A percentile compares a stretch with the other conserved stretches of the same genome.
phyloP scores from a whole-genome alignment of 2,113 vertebrate genomes.

The Amblyornis subalaris region DNA sequence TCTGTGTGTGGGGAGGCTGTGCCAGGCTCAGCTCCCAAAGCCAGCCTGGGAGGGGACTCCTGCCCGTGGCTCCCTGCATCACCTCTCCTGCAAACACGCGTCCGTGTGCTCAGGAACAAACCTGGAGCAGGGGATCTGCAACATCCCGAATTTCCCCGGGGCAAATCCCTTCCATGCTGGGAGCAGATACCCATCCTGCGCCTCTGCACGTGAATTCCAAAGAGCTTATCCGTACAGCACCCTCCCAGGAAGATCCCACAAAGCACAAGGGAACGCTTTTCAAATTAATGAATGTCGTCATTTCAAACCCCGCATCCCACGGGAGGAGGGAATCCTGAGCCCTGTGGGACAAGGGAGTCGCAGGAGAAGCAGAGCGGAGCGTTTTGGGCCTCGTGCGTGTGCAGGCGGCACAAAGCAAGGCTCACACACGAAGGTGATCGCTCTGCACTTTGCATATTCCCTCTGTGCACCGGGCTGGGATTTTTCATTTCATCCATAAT shows the following conservation, averaged over 20 bases:
- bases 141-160: rapidly evolving
- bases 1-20: rapidly evolving
- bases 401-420: background rate
- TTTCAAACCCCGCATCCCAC: background rate
- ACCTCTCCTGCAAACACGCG: background rate
- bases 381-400: background rate
- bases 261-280: background rate
- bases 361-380: background rate
- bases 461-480: conserved; percentile 13
- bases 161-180: rapidly evolving
- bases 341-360: background rate
- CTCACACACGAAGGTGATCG: background rate
- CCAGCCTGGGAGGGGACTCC: background rate
- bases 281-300: too few species aligned
- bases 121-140: background rate
- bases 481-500: conserved; percentile 60
- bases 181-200: background rate
- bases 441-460: conserved; percentile 47
- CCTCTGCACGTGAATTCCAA: rapidly evolving
- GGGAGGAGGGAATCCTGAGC: background rate
- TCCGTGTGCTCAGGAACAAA: rapidly evolving
- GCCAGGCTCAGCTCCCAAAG: background rate
- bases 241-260: background rate
- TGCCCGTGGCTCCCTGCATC: background rate
- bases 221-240: background rate